phyloP scores from a whole-genome alignment of 2,113 vertebrate species.

The Anhinga anhinga region DNA sequence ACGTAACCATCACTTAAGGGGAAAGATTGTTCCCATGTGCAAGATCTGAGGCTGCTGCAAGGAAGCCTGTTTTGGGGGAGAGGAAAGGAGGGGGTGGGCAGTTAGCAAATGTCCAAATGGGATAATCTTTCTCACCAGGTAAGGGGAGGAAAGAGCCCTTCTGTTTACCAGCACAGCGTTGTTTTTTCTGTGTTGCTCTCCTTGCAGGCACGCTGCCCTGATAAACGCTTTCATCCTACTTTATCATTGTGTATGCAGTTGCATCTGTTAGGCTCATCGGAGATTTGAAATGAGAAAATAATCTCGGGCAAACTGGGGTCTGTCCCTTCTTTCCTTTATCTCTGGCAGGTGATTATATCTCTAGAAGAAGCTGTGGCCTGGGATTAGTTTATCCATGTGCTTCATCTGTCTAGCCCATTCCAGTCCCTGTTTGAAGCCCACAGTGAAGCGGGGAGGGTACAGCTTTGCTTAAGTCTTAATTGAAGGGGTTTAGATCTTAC shows the following conservation, averaged over 20 bases:
- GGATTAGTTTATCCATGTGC: background rate
- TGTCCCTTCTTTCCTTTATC: background rate
- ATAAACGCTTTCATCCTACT: background rate
- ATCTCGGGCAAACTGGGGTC: background rate
- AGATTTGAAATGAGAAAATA: background rate
- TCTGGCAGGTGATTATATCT: background rate
- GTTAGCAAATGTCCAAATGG: background rate
- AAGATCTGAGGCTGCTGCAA: background rate
- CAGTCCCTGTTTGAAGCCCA: background rate
- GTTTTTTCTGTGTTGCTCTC: background rate
- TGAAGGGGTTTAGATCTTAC: background rate
- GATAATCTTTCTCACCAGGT: background rate
- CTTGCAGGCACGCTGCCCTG: background rate
- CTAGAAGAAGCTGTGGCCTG: background rate
- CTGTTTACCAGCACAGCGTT: background rate
- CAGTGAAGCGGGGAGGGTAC: background rate
- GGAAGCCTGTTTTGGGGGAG: background rate
- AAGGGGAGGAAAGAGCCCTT: background rate
- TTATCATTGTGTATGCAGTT: fast-evolving
- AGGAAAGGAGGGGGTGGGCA: background rate
- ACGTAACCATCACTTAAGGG: background rate
- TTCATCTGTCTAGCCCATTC: background rate
- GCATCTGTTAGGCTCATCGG: fast-evolving
- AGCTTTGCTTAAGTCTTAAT: background rate
- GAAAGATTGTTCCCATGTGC: background rate